Conservation (phyloP, 2,113 vertebrate genomes). For the Labrus mixtus region DNA sequence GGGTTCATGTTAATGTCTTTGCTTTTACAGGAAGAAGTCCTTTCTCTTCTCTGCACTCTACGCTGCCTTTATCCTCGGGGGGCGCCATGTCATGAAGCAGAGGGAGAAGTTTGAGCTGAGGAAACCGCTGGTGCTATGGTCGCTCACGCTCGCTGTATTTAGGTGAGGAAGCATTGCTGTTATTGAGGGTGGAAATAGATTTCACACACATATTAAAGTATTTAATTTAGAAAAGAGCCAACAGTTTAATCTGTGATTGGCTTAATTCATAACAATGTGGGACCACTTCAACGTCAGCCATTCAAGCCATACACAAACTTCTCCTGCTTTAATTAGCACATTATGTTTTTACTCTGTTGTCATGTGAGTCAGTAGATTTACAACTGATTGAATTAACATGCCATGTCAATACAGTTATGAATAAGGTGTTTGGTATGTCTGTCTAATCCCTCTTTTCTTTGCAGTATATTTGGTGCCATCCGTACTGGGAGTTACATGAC, state of each 20-base stretch:
- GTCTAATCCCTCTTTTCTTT: conserved; percentile 36
- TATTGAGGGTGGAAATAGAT: not conserved
- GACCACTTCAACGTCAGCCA: not conserved
- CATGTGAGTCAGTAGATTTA: no score
- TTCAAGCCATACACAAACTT: not conserved
- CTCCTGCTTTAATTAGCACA: not conserved
- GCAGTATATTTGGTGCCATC: conserved; percentile 97
- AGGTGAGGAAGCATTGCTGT: conserved; percentile 82
- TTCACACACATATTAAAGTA: no score
- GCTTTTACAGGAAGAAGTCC: conserved; percentile 94
- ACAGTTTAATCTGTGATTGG: not conserved
- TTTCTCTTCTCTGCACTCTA: conserved; percentile 98
- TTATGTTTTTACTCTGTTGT: no score
- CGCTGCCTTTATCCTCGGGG: conserved; percentile 96
- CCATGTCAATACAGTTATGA: no score
- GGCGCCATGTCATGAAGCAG: conserved; percentile 97
- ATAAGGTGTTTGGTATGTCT: not conserved
- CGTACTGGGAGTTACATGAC: conserved; percentile 98
- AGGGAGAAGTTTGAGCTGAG: conserved; percentile 98
- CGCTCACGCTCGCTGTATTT: conserved; percentile 96
- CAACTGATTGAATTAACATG: no score
- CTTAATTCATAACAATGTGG: not conserved
- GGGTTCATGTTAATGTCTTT: not conserved
- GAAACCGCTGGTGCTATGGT: conserved; percentile 98
- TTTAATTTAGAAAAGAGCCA: not conserved